Evolutionary conservation across 2,888 invertebrate species (phyloP).

Genomic region (Ophioninae sp.): DNA sequence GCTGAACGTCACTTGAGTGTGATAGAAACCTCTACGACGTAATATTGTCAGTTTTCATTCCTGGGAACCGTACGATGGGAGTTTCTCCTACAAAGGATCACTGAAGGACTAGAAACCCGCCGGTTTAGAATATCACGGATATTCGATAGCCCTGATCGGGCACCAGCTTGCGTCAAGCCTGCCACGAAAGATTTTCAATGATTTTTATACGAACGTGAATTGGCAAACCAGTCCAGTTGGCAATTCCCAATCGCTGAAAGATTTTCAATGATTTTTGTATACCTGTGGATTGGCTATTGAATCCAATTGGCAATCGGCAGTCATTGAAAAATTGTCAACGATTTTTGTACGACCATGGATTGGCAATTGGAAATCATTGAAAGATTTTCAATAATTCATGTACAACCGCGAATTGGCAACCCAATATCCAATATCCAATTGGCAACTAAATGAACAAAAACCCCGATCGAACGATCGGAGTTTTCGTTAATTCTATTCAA

Average conservation of each 20-base stretch:
- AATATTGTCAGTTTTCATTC: conserved; percentile 29
- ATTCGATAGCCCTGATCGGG: conserved; percentile 23
- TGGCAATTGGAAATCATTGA: no score
- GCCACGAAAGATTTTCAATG: conserved; percentile 18
- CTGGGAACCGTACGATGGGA: conserved; percentile 53
- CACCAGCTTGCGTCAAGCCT: conserved; percentile 26
- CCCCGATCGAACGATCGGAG: background rate
- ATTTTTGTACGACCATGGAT: no score
- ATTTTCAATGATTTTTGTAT: no score
- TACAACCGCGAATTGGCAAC: no score
- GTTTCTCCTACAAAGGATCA: conserved; percentile 29
- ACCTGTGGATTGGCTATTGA: no score
- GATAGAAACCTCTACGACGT: conserved; percentile 7
- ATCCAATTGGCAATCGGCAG: no score
- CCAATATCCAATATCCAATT: no score
- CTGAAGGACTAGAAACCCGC: conserved; percentile 10
- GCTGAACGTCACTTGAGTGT: background rate
- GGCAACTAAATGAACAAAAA: no score
- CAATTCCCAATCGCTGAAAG: no score
- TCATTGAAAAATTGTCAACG: no score
- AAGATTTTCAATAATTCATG: no score
- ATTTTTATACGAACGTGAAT: conserved; percentile 6
- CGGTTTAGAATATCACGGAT: conserved; percentile 1
- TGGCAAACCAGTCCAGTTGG: no score
- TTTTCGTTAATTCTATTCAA: conserved; percentile 55